A percentile compares a stretch with the other conserved stretches of the same genome.
These are phyloP conservation scores for Dichetophora obliterata DNA, from an alignment of 2,888 invertebrate genomes.

Conservation along the genomic window DNA sequence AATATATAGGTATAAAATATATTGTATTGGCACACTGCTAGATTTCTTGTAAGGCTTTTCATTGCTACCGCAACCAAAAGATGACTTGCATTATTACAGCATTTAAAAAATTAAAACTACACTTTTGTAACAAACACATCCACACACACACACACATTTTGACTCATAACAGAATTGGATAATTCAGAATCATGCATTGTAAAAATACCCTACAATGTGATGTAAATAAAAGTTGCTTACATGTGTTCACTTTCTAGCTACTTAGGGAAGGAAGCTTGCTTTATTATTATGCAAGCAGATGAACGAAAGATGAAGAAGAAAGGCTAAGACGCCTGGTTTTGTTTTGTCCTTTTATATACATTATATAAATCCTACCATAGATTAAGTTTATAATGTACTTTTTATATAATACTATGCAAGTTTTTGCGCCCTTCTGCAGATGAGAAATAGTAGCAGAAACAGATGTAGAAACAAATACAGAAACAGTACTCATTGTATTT, in stretches of 20 bases:
- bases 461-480: background rate
- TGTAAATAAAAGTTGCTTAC: slow-evolving; percentile 14
- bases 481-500: background rate
- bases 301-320: no score
- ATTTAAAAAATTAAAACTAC: no score
- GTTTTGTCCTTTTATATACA: background rate
- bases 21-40: no score
- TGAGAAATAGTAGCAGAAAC: background rate
- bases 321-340: background rate
- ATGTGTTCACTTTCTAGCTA: slow-evolving; percentile 6
- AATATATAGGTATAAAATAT: no score
- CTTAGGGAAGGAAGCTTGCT: background rate
- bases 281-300: background rate
- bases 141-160: no score
- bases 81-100: no score
- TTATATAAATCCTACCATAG: background rate
- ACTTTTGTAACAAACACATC: no score
- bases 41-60: no score
- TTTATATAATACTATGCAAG: background rate
- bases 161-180: background rate
- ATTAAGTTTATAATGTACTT: background rate
- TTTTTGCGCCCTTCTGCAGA: background rate
- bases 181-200: slow-evolving; percentile 3
- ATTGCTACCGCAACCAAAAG: no score
- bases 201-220: slow-evolving; percentile 10